Base-by-base conservation (phyloP, 2,888 invertebrate genomes). In the Cheilosia impressa region DNA sequence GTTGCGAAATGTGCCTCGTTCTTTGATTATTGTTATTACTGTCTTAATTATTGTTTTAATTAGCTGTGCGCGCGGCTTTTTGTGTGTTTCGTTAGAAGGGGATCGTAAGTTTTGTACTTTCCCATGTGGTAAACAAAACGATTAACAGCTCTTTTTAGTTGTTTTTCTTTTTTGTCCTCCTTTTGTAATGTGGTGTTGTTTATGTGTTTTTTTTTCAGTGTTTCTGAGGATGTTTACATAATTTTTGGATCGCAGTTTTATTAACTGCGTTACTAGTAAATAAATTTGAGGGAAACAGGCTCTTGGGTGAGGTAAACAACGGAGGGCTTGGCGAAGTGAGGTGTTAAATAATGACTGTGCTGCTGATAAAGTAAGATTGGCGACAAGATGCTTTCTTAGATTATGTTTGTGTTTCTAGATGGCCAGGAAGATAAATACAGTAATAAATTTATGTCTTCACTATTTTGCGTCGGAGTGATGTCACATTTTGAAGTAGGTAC, bases 81-180 rank as follows among this genome's bases (percentile, higher is more conserved):
- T 45, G 27, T 43, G 24, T 24, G 9, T n/a, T 50, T 13, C 2
- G 34, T 34, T 38, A 50, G 17, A 2, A 31, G 10, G 10, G 50
- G 47, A 34, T 13, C 15, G 24, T 19, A 22, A 47, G 17, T 13
- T 41, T 53, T 41, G 43, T 72, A 52, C 19, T 62, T 73, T 73
- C 62, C 53, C 73, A 34, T 43, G 63, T 55, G 53, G 63, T 63
- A 75, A 75, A 75, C 75, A 75, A 65, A 57, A 75, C 60, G 55
- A 65, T 75, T 57, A 71, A 52, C 58, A 60, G 52, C n/a, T 34
- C 31, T 22, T 50, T 60, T 43, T 31, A 31, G 31, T 0, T 31
- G 31, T 31, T 45, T 34, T 45, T n/a, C n/a, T n/a, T n/a, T 45
- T 45, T 45, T 45, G n/a, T 2, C 17, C 45, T 45, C 6, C 6